phyloP scores from a whole-genome alignment of 2,888 invertebrate genomes.

The Leucoptera coffeella region DNA sequence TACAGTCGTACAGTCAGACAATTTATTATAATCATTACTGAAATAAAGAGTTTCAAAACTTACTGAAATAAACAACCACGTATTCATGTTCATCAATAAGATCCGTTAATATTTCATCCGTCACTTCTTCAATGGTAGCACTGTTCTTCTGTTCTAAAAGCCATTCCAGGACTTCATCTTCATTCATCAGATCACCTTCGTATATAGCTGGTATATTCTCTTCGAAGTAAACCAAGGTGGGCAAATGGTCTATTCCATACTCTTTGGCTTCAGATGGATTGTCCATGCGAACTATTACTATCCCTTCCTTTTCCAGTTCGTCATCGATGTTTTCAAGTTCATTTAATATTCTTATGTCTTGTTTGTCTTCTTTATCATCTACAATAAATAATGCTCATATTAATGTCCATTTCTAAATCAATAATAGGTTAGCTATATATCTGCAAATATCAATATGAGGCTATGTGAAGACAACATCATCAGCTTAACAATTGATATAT shows the following conservation, averaged over 20 bases:
- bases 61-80: conserved; percentile 90
- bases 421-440: no score
- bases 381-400: conserved; percentile 14
- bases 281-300: conserved; percentile 85
- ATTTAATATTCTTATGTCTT: conserved; percentile 80
- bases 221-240: conserved; percentile 82
- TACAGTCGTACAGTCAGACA: no score
- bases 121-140: conserved; percentile 91
- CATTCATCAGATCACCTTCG: conserved; percentile 87
- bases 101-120: conserved; percentile 81
- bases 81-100: conserved; percentile 88
- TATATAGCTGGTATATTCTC: conserved; percentile 86
- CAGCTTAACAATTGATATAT: no score
- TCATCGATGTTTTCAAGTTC: conserved; percentile 91
- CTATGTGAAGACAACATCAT: no score
- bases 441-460: no score
- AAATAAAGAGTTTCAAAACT: no score
- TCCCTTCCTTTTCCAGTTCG: conserved; percentile 83
- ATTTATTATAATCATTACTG: background rate
- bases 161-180: conserved; percentile 89
- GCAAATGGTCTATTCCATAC: conserved; percentile 84
- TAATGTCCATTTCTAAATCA: no score
- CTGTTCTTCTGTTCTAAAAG: conserved; percentile 79
- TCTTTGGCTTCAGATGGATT: conserved; percentile 87
- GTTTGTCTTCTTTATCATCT: conserved; percentile 88